These are phyloP conservation scores for Papilio glaucus DNA, from an alignment of 1,140 invertebrate species.

Conservation along the genomic window DNA sequence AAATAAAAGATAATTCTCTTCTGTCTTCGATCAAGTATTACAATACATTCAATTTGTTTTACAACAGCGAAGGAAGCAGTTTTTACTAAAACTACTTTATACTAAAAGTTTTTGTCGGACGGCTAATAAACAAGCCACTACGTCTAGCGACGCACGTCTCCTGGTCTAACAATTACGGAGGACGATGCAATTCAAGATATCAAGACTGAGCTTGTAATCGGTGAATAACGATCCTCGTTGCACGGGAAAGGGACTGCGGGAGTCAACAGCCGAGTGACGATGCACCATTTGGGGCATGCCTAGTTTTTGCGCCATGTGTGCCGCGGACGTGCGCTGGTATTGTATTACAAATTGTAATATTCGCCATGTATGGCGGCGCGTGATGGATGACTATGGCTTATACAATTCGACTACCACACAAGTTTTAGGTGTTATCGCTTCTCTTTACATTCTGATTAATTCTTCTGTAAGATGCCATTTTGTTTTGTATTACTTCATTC, in stretches of 20 bases:
- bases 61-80: neutral
- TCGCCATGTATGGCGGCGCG: constrained; percentile 50
- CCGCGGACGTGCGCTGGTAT: constrained; percentile 48
- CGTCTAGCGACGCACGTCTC: constrained; percentile 14
- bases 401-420: constrained; percentile 36
- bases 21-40: neutral
- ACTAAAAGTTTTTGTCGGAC: constrained; percentile 8
- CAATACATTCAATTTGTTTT: neutral
- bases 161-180: constrained; percentile 29
- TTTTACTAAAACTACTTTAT: too few species aligned
- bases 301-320: constrained; percentile 56
- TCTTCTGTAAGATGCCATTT: neutral
- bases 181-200: constrained; percentile 33
- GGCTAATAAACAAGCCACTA: constrained; percentile 19
- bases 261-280: constrained; percentile 50
- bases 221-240: constrained; percentile 26
- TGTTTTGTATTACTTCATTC: neutral
- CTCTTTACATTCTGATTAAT: neutral
- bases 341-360: constrained; percentile 79
- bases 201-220: constrained; percentile 28
- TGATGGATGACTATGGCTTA: constrained; percentile 50
- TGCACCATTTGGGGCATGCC: constrained; percentile 55
- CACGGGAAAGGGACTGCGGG: constrained; percentile 39
- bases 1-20: neutral
- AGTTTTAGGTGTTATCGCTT: neutral